Percentiles rank a stretch among this genome's conserved stretches.
phyloP scores from a whole-genome alignment of 2,113 vertebrate genomes.

The Nothocercus nigrocapillus region DNA sequence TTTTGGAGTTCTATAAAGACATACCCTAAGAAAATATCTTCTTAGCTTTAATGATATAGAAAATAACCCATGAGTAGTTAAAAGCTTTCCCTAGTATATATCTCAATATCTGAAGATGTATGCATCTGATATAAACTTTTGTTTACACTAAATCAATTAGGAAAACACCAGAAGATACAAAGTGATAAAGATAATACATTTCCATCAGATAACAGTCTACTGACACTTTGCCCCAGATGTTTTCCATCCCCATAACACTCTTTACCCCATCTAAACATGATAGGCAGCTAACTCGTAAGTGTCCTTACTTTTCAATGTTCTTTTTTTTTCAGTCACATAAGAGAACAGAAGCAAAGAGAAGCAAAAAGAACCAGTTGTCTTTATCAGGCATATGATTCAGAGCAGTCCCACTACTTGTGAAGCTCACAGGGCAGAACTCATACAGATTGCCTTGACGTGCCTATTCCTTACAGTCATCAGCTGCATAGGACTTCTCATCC shows the following conservation, averaged over 20 bases:
- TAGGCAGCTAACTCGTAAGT: accelerated
- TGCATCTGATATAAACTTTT: background rate
- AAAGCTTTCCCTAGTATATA: background rate
- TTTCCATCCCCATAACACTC: background rate
- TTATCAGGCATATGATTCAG: background rate
- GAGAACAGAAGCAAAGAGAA: background rate
- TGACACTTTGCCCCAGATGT: background rate
- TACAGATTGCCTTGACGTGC: background rate
- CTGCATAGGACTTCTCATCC: accelerated
- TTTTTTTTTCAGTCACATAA: background rate
- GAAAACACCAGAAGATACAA: background rate
- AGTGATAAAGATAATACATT: background rate
- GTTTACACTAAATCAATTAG: background rate
- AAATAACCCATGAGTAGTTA: background rate
- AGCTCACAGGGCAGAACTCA: background rate
- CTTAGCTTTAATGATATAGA: background rate
- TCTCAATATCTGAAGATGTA: background rate
- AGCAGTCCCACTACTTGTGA: background rate
- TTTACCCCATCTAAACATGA: background rate
- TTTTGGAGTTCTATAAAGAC: background rate
- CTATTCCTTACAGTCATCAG: background rate
- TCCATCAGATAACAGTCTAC: background rate
- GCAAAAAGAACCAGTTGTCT: background rate
- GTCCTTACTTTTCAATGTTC: background rate
- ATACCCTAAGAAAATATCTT: background rate